Percentiles rank a stretch among this genome's conserved stretches.
These are phyloP conservation scores for Cantharis rustica DNA, from an alignment of 2,888 invertebrate genomes.

Conservation along the genomic window DNA sequence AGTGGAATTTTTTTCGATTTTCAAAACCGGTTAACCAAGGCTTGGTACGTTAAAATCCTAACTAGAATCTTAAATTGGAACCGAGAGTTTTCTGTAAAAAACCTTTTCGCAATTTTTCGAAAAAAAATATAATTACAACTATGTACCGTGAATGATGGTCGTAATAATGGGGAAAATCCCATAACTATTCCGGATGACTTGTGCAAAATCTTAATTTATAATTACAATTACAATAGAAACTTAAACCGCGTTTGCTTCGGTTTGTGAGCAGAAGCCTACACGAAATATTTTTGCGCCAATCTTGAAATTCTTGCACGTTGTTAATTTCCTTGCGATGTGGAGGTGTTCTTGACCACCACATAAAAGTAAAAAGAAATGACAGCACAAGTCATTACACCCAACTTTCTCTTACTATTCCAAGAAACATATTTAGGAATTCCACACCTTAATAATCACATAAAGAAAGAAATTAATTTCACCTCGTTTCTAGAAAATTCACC, in stretches of 20 bases:
- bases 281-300: neutral
- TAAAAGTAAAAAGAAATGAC: conserved; percentile 24
- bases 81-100: neutral
- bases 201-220: neutral
- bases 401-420: conserved; percentile 34
- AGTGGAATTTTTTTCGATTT: neutral
- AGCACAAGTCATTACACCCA: conserved; percentile 26
- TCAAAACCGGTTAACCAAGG: neutral
- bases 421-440: conserved; percentile 32
- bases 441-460: conserved; percentile 18
- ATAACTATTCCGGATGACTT: neutral
- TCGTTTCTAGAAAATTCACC: neutral
- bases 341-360: conserved; percentile 1
- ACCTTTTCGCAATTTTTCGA: neutral
- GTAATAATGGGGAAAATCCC: neutral
- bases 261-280: neutral
- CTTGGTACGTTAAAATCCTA: neutral
- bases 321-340: neutral
- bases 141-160: neutral
- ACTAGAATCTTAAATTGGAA: neutral
- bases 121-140: neutral
- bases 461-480: conserved; percentile 8
- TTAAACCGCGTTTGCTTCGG: neutral
- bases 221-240: neutral
- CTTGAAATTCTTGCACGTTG: conserved; percentile 9